Conservation (phyloP, 2,888 invertebrate genomes). For the Melipona bicolor region DNA sequence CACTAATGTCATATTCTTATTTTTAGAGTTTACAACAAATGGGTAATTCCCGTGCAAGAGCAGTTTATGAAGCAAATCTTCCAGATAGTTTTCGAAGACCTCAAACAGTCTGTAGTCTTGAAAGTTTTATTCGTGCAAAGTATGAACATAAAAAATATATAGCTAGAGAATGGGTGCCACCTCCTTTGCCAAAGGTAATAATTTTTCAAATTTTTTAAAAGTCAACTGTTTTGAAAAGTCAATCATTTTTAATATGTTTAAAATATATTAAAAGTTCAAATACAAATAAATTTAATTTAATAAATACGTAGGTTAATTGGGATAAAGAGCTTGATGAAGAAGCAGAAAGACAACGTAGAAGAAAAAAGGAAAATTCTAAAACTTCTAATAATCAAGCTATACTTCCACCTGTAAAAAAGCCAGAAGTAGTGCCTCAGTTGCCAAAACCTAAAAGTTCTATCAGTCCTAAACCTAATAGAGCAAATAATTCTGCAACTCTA, state of each 20-base stretch:
- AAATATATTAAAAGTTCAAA: neutral
- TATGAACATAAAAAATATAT: constrained; percentile 99
- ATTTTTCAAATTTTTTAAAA: neutral
- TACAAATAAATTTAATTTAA: neutral
- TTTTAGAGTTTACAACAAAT: constrained; percentile 94
- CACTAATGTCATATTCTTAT: neutral
- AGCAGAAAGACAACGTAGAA: constrained; percentile 92
- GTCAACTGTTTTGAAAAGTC: neutral
- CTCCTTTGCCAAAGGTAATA: constrained; percentile 91
- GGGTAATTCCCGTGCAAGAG: constrained; percentile 98
- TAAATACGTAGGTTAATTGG: constrained; percentile 86
- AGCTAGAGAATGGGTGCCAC: constrained; percentile 98
- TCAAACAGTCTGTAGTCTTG: constrained; percentile 96
- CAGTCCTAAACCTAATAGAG: constrained; percentile 85
- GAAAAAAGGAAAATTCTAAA: constrained; percentile 90
- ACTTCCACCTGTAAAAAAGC: constrained; percentile 82
- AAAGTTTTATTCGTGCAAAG: constrained; percentile 98
- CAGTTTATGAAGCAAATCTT: constrained; percentile 98
- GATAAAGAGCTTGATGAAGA: constrained; percentile 95
- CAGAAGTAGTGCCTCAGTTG: constrained; percentile 85
- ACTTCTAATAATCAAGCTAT: constrained; percentile 81
- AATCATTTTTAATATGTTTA: neutral
- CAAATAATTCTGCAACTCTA: constrained; percentile 83
- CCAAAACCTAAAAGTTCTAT: constrained; percentile 86
- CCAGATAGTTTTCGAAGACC: constrained; percentile 98